Base-by-base conservation (phyloP, 2,113 vertebrate species). In the Falcunculus frontatus region DNA sequence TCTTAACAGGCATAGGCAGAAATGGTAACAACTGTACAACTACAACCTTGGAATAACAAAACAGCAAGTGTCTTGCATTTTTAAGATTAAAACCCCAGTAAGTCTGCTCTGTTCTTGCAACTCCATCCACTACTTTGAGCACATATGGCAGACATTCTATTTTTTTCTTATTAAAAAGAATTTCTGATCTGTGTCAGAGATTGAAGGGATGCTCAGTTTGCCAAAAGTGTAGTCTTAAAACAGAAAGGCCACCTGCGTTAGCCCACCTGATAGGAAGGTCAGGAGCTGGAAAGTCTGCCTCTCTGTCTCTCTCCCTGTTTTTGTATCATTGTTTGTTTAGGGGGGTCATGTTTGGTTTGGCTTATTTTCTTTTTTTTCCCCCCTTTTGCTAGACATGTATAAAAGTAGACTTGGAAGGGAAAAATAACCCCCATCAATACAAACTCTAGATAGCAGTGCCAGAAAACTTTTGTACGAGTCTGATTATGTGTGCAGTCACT, bases 81-180 rank as follows among this genome's bases (percentile, higher is more conserved):
- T 89, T 81, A 63, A 86, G 72, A 90, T 87, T 84, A 85, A 95
- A 89, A 91, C 11, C 2, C 57, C 84, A 82, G 41, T 13, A 90
- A 53, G 17, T 87, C 60, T 77, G 42, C 23, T 94, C 64, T 77
- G 62, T 46, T 96, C 41, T 46, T 83, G 93, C 96, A 97, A 93
- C 97, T 96, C 84, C 77, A 97, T 95, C 84, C 92, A 95, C 78
- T 93, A 87, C 77, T 95, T 81, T 72, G 23, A 93, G 87, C 94
- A 97, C 97, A 97, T 97, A 94, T 97, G 96, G 97, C 95, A 98
- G 93, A 96, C 93, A 97, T 97, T 97, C 91, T 96, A 97, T 81
- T 91, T 96, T 96, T 62, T 95, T 87, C 64, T 59, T 67, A 84
- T 93, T 56, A 89, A 96, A 97, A 95, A 96, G 89, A 95, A 97